Percentiles rank a stretch among this genome's conserved stretches.
These are phyloP conservation scores for Leguminivora glycinivorella DNA, from an alignment of 1,140 invertebrate species.

Conservation along the genomic window DNA sequence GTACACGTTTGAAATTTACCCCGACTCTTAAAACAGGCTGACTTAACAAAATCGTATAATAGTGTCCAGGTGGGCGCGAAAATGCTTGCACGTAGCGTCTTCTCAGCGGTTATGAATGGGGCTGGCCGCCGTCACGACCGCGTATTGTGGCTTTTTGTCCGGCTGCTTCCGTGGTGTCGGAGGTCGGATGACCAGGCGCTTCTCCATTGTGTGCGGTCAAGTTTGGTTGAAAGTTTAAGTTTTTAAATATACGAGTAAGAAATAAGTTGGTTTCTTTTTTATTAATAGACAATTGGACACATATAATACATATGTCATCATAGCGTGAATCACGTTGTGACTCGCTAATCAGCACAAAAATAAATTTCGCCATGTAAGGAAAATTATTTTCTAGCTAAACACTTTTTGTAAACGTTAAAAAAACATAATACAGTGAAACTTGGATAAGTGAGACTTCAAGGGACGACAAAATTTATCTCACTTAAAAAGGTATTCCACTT, in stretches of 20 bases:
- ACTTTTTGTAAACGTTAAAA: too few relatives aligned
- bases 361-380: too few relatives aligned
- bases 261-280: too few relatives aligned
- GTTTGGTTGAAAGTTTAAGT: neutral
- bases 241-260: too few relatives aligned
- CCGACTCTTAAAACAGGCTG: neutral
- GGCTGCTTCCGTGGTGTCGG: constrained; percentile 63
- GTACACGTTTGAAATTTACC: neutral
- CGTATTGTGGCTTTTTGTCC: constrained; percentile 58
- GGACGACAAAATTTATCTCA: too few relatives aligned
- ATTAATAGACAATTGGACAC: neutral
- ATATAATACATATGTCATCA: too few relatives aligned
- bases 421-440: too few relatives aligned
- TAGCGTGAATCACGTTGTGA: too few relatives aligned
- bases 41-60: neutral
- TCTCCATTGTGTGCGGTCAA: constrained; percentile 39
- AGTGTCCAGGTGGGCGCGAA: constrained; percentile 37
- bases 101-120: constrained; percentile 59
- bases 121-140: constrained; percentile 46
- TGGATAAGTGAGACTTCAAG: too few relatives aligned
- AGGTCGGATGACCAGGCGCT: constrained; percentile 45
- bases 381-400: too few relatives aligned
- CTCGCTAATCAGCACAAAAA: too few relatives aligned
- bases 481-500: too few relatives aligned
- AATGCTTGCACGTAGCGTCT: constrained; percentile 63